Percentiles rank a stretch among this genome's conserved stretches.
Evolutionary conservation across 2,113 vertebrate species (phyloP).

Genomic region (Cyprinodon tularosa): DNA sequence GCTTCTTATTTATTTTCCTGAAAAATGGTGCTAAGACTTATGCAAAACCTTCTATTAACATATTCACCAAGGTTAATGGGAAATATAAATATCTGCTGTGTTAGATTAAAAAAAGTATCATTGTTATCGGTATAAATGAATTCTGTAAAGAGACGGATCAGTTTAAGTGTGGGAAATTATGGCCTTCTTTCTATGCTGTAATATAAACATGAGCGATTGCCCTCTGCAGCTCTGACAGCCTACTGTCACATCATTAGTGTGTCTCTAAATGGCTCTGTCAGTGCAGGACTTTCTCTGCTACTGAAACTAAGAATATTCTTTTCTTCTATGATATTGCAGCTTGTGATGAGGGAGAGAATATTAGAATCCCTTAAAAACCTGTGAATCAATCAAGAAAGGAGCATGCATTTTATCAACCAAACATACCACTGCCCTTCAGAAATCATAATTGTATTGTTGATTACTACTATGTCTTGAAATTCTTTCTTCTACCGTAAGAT

Average conservation of each 20-base stretch:
- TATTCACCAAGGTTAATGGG: neutral
- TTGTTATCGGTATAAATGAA: neutral
- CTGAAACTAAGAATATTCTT: neutral
- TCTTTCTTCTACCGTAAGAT: neutral
- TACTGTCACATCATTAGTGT: slow-evolving; percentile 21
- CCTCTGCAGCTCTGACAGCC: slow-evolving; percentile 9
- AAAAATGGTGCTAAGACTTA: neutral
- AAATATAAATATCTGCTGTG: neutral
- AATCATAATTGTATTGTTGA: neutral
- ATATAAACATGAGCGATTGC: slow-evolving; percentile 23
- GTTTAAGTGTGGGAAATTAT: neutral
- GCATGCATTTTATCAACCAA: neutral
- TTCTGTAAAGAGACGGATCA: slow-evolving; percentile 3
- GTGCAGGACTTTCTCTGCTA: neutral
- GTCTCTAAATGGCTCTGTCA: slow-evolving; percentile 22
- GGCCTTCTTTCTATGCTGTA: neutral
- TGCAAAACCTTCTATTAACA: neutral
- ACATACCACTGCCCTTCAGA: neutral
- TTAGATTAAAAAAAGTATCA: neutral
- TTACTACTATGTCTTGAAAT: neutral
- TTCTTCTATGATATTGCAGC: neutral
- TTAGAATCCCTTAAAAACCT: neutral
- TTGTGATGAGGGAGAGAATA: neutral
- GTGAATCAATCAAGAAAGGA: neutral
- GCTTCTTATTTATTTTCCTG: neutral